These are phyloP conservation scores for Antrozous pallidus DNA, from an alignment of 2,797 vertebrate genomes.

Conservation along the genomic window DNA sequence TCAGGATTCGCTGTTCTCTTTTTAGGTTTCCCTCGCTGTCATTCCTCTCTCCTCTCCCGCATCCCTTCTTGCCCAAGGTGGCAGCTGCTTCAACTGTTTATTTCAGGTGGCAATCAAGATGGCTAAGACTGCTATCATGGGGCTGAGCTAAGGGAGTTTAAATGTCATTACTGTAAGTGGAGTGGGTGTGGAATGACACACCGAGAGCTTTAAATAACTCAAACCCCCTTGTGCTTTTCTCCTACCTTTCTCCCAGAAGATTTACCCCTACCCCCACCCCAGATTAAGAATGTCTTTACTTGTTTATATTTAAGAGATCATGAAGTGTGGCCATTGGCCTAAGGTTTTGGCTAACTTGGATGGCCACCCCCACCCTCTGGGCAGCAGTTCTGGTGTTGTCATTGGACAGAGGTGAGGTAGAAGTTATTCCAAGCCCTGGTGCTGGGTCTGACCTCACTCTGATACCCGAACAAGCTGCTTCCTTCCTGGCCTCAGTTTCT, in stretches of 20 bases:
- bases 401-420: not conserved
- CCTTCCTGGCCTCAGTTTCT: not conserved
- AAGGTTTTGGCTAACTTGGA: not conserved
- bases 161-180: constrained; percentile 37
- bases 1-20: not conserved
- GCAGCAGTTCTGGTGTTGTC: not conserved
- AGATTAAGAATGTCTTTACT: not conserved
- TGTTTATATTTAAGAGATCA: not conserved
- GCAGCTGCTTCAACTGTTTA: constrained; percentile 36
- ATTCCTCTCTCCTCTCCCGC: not conserved
- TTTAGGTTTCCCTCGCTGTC: not conserved
- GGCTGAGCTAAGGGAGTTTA: constrained; percentile 7
- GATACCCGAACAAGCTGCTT: not conserved
- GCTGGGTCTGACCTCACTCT: not conserved
- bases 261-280: not conserved
- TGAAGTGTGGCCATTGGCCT: not conserved
- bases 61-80: not conserved
- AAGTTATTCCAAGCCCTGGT: not conserved
- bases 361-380: not conserved
- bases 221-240: constrained; percentile 1
- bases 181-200: constrained; percentile 10
- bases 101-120: constrained; percentile 48
- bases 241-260: not conserved
- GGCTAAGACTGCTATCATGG: not conserved
- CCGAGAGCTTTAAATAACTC: constrained; percentile 38